phyloP scores from a whole-genome alignment of 2,888 invertebrate genomes.

The Zygaena filipendulae region DNA sequence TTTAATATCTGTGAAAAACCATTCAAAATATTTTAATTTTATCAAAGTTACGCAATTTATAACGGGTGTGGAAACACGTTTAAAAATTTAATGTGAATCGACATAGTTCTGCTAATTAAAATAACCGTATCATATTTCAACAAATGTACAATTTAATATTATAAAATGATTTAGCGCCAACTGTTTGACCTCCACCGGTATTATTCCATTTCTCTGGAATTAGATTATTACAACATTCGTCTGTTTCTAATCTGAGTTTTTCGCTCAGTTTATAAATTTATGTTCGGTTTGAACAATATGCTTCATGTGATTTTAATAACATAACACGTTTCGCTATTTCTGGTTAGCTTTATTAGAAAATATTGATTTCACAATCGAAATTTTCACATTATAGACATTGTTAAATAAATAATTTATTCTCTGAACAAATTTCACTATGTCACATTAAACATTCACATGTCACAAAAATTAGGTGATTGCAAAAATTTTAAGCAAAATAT shows the following conservation, averaged over 20 bases:
- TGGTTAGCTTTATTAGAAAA: conserved; percentile 19
- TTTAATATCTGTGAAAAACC: no score
- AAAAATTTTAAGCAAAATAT: no score
- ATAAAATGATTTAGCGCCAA: conserved; percentile 21
- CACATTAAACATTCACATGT: no score
- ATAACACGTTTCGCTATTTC: conserved; percentile 26
- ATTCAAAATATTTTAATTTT: no score
- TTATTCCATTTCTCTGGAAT: conserved; percentile 50
- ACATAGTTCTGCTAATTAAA: conserved; percentile 20
- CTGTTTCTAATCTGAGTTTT: conserved; percentile 40
- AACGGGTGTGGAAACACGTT: no score
- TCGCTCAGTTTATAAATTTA: conserved; percentile 40
- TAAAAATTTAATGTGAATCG: no score
- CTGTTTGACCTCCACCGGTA: conserved; percentile 31
- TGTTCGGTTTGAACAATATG: conserved; percentile 32
- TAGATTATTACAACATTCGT: conserved; percentile 50
- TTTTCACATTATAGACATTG: no score
- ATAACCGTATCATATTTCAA: conserved; percentile 26
- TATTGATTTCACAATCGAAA: no score
- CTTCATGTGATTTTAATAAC: conserved; percentile 33
- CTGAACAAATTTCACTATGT: no score
- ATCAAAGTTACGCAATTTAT: no score
- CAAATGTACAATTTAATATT: conserved; percentile 24
- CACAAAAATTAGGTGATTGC: no score
- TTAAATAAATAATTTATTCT: no score